Evolutionary conservation across 1,140 invertebrate genomes (phyloP).

Genomic region (Leguminivora glycinivorella): DNA sequence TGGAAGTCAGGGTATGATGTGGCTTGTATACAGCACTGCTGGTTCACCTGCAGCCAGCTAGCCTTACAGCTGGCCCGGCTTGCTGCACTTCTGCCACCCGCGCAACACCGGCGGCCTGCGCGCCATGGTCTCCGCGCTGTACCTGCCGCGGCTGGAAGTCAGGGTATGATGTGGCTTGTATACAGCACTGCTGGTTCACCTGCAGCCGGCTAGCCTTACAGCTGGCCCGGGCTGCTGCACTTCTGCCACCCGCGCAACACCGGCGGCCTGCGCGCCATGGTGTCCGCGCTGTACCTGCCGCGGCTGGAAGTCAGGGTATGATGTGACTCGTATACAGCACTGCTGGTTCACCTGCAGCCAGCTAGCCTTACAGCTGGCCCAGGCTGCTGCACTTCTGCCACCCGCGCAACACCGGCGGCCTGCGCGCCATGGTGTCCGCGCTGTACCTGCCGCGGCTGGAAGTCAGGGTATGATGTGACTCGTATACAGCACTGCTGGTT

Average conservation of each 20-base stretch:
- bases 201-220: constrained; percentile 91
- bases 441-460: constrained; percentile 93
- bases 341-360: constrained; percentile 92
- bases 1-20: constrained; percentile 90
- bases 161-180: constrained; percentile 83
- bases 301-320: constrained; percentile 92
- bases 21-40: too few relatives aligned
- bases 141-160: constrained; percentile 92
- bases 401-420: constrained; percentile 84
- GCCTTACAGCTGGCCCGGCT: constrained; percentile 93
- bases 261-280: constrained; percentile 89
- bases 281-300: constrained; percentile 92
- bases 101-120: constrained; percentile 85
- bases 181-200: too few relatives aligned
- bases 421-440: constrained; percentile 92
- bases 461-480: constrained; percentile 85
- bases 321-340: too few relatives aligned
- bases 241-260: constrained; percentile 88
- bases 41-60: constrained; percentile 91
- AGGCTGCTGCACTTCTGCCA: constrained; percentile 92
- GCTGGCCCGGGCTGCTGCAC: constrained; percentile 93
- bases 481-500: too few relatives aligned
- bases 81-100: constrained; percentile 91
- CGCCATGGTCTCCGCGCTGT: constrained; percentile 92
- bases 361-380: constrained; percentile 92